Evolutionary conservation across 1,140 invertebrate species (phyloP).

Genomic region (Cyphomyrmex costatus): DNA sequence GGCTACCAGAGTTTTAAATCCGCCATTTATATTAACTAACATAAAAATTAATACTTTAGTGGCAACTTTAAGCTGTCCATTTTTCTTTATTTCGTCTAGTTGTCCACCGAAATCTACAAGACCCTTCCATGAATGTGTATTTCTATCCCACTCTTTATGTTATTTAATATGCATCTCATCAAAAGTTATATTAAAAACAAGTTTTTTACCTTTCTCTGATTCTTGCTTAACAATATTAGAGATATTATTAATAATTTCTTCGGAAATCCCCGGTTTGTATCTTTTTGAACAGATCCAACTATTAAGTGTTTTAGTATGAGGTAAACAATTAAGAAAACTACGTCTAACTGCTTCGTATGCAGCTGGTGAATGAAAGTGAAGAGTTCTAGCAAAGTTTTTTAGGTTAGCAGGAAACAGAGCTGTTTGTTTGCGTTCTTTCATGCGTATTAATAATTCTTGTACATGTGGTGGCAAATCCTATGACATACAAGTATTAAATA

Average conservation of each 20-base stretch:
- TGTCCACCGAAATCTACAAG: neutral
- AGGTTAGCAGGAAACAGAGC: neutral
- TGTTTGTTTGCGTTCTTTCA: slow-evolving; percentile 2
- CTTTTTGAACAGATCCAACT: neutral
- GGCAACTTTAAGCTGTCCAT: neutral
- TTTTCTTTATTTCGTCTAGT: neutral
- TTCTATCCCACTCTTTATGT: slow-evolving; percentile 21
- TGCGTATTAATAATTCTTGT: neutral
- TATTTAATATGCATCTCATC: slow-evolving; percentile 18
- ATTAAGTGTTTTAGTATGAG: neutral
- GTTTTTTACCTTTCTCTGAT: neutral
- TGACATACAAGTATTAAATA: too few species aligned
- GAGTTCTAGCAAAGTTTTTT: too few species aligned
- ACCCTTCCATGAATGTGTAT: neutral
- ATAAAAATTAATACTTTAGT: slow-evolving; percentile 47
- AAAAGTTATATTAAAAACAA: slow-evolving; percentile 16
- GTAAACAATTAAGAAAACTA: slow-evolving; percentile 19
- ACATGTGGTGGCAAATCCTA: slow-evolving; percentile 13
- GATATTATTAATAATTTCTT: slow-evolving; percentile 7
- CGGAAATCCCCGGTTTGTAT: slow-evolving; percentile 2
- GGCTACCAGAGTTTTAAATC: slow-evolving; percentile 59
- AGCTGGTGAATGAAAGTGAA: too few species aligned
- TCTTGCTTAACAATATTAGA: slow-evolving; percentile 6
- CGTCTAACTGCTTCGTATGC: slow-evolving; percentile 2
- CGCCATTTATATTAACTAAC: slow-evolving; percentile 64